Conservation (phyloP, 1,140 invertebrate genomes). For the Fopius arisanus region DNA sequence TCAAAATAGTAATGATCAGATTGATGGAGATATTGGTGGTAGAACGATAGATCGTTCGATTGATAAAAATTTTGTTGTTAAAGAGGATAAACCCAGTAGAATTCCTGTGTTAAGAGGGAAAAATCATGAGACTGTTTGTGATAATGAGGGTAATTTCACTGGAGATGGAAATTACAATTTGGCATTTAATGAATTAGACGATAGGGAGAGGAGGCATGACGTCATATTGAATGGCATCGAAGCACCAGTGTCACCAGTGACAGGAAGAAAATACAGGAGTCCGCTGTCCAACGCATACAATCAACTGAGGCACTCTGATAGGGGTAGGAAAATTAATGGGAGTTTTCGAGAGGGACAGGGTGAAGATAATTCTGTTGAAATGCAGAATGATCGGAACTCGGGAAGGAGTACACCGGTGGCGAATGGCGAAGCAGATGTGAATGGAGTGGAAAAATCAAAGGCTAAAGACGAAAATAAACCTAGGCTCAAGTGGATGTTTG, state of each 20-base stretch:
- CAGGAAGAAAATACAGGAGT: conserved; percentile 57
- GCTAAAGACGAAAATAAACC: conserved; percentile 38
- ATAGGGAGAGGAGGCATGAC: conserved; percentile 35
- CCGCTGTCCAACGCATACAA: conserved; percentile 42
- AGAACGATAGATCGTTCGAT: not conserved
- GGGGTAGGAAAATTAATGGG: conserved; percentile 45
- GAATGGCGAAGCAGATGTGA: conserved; percentile 32
- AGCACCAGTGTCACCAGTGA: conserved; percentile 55
- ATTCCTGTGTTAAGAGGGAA: conserved; percentile 52
- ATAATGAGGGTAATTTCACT: conserved; percentile 42
- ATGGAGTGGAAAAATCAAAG: conserved; percentile 30
- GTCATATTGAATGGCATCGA: conserved; percentile 40
- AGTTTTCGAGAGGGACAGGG: conserved; percentile 23
- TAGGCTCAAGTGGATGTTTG: conserved; percentile 68
- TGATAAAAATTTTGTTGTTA: conserved; percentile 20
- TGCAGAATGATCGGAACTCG: conserved; percentile 41
- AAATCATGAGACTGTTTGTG: conserved; percentile 44
- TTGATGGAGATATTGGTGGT: conserved; percentile 5
- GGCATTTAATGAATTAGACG: conserved; percentile 39
- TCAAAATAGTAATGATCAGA: conserved; percentile 18
- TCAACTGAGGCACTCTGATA: conserved; percentile 43
- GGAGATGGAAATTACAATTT: conserved; percentile 38
- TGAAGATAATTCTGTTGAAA: conserved; percentile 29
- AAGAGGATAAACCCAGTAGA: conserved; percentile 50
- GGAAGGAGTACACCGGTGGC: conserved; percentile 41